Conservation (phyloP, 2,888 invertebrate genomes). For the Amblyjoppa proteus region DNA sequence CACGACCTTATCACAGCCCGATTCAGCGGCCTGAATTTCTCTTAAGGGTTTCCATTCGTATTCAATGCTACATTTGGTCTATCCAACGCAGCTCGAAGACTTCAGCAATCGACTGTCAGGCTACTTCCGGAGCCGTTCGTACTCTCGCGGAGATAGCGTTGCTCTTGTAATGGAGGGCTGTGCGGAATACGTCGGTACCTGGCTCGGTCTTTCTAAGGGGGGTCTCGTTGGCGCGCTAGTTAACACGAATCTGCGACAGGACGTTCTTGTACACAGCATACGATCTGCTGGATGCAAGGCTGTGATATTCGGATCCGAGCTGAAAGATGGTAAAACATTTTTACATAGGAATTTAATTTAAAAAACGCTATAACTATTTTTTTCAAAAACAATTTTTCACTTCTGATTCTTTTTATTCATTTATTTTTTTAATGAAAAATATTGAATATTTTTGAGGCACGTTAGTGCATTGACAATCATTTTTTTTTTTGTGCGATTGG, state of each 20-base stretch:
- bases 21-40: too few species aligned
- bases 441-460: too few species aligned
- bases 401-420: too few species aligned
- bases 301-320: slow-evolving; percentile 90
- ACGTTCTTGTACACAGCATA: slow-evolving; percentile 94
- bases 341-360: background rate
- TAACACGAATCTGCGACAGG: slow-evolving; percentile 94
- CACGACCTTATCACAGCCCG: too few species aligned
- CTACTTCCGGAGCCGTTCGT: slow-evolving; percentile 86
- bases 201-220: slow-evolving; percentile 96
- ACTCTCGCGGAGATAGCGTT: slow-evolving; percentile 91
- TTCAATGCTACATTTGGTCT: background rate
- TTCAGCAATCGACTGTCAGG: slow-evolving; percentile 89
- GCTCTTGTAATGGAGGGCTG: slow-evolving; percentile 96
- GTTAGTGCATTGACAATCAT: too few species aligned
- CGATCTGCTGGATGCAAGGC: slow-evolving; percentile 92
- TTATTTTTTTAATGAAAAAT: too few species aligned
- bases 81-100: slow-evolving; percentile 87
- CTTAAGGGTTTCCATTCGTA: background rate
- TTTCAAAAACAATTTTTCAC: too few species aligned
- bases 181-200: slow-evolving; percentile 94
- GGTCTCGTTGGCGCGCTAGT: slow-evolving; percentile 94
- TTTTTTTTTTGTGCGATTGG: too few species aligned
- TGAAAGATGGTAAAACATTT: slow-evolving; percentile 81
- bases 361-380: too few species aligned